These are phyloP conservation scores for Hymenopus coronatus DNA, from an alignment of 2,888 invertebrate genomes.

Conservation along the genomic window DNA sequence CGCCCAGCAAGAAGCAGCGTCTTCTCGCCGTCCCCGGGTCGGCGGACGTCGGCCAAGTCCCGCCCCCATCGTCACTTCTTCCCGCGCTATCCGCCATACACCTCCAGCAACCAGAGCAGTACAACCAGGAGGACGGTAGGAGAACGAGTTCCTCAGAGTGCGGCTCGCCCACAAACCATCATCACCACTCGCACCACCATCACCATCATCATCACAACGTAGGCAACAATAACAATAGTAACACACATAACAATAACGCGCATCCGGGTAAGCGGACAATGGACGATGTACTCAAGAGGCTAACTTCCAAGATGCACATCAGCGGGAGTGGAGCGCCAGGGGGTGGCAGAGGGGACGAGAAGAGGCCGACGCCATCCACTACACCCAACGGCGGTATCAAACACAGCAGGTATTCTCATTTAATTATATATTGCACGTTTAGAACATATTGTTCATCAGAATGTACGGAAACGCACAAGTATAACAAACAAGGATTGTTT, in stretches of 20 bases:
- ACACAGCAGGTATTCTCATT: background rate
- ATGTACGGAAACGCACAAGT: too few relatives aligned
- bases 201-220: constrained; percentile 60
- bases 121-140: constrained; percentile 41
- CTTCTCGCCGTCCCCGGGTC: constrained; percentile 34
- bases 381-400: constrained; percentile 46
- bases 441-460: too few relatives aligned
- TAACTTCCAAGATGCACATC: constrained; percentile 82
- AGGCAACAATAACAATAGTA: constrained; percentile 50
- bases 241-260: constrained; percentile 45
- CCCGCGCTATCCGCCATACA: constrained; percentile 39
- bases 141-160: constrained; percentile 64
- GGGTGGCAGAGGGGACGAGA: constrained; percentile 61
- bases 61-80: constrained; percentile 35
- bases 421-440: too few relatives aligned
- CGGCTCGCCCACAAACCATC: constrained; percentile 60
- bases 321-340: constrained; percentile 56
- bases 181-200: constrained; percentile 39
- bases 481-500: too few relatives aligned
- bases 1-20: constrained; percentile 48
- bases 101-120: constrained; percentile 57
- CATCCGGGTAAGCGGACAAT: constrained; percentile 73
- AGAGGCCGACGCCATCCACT: constrained; percentile 67
- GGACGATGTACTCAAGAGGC: constrained; percentile 86
- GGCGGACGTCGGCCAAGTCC: background rate